Evolutionary conservation across 2,113 vertebrate genomes (phyloP).

Genomic region (Oreochromis aureus): DNA sequence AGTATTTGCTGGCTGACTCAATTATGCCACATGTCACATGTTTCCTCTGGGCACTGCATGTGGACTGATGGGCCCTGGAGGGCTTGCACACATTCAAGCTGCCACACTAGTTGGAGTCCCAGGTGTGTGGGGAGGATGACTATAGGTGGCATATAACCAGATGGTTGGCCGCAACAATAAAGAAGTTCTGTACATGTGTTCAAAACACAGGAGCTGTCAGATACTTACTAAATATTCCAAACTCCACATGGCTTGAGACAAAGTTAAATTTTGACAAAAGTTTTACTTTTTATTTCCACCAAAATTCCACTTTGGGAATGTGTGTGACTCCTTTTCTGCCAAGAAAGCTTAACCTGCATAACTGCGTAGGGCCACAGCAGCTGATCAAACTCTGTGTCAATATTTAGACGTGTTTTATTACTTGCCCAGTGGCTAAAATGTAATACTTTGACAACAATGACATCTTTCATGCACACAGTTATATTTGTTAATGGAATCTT

Average conservation of each 20-base stretch:
- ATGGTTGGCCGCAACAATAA: constrained; percentile 26
- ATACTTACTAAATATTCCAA: not conserved
- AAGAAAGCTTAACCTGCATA: constrained; percentile 44
- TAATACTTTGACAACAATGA: constrained; percentile 56
- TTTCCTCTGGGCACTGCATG: constrained; percentile 38
- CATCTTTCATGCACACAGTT: constrained; percentile 12
- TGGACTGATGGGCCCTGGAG: constrained; percentile 52
- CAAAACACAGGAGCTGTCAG: not conserved
- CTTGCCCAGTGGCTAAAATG: constrained; percentile 54
- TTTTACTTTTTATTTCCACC: not conserved
- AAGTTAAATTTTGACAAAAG: not conserved
- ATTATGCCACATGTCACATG: constrained; percentile 54
- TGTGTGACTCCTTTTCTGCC: not conserved
- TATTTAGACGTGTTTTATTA: constrained; percentile 52
- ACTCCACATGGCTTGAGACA: not conserved
- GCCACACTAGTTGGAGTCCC: constrained; percentile 27
- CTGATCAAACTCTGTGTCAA: constrained; percentile 51
- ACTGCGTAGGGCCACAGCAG: constrained; percentile 30
- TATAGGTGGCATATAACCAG: constrained; percentile 35
- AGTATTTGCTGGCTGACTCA: constrained; percentile 45
- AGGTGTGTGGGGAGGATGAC: constrained; percentile 33
- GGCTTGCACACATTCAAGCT: constrained; percentile 23
- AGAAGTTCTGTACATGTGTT: constrained; percentile 7
- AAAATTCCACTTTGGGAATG: not conserved
- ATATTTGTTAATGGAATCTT: constrained; percentile 45